Evolutionary conservation across 2,888 invertebrate species (phyloP).

Genomic region (Microctonus aethiopoides): DNA sequence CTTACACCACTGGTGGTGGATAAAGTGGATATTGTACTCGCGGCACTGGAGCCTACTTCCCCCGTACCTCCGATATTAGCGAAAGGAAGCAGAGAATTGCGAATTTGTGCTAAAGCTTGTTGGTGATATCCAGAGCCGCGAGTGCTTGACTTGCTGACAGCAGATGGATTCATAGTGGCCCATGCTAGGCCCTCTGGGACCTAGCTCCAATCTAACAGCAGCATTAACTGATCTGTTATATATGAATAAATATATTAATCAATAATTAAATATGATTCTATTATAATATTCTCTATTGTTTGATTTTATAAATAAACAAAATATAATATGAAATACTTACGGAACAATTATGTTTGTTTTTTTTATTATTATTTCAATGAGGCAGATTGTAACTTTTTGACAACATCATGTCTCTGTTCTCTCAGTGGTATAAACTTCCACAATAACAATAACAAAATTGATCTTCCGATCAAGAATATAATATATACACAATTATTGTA

Average conservation of each 20-base stretch:
- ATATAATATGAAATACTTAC: constrained; percentile 37
- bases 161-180: constrained; percentile 70
- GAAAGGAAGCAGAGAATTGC: constrained; percentile 84
- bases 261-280: background rate
- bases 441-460: background rate
- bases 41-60: constrained; percentile 79
- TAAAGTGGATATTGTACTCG: constrained; percentile 77
- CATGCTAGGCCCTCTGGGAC: constrained; percentile 67
- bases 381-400: constrained; percentile 7
- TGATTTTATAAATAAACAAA: background rate
- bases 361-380: too few species aligned
- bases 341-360: constrained; percentile 32
- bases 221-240: constrained; percentile 50
- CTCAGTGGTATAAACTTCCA: background rate
- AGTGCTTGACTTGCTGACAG: constrained; percentile 73
- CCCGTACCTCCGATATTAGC: constrained; percentile 76
- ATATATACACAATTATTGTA: background rate
- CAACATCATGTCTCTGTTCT: constrained; percentile 11
- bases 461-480: background rate
- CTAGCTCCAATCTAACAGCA: constrained; percentile 65
- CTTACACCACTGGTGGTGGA: constrained; percentile 74
- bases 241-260: constrained; percentile 15
- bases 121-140: constrained; percentile 85
- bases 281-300: background rate
- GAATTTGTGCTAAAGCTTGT: constrained; percentile 87